Base-by-base conservation (phyloP, 1,140 invertebrate genomes). In the Heterodera schachtii region DNA sequence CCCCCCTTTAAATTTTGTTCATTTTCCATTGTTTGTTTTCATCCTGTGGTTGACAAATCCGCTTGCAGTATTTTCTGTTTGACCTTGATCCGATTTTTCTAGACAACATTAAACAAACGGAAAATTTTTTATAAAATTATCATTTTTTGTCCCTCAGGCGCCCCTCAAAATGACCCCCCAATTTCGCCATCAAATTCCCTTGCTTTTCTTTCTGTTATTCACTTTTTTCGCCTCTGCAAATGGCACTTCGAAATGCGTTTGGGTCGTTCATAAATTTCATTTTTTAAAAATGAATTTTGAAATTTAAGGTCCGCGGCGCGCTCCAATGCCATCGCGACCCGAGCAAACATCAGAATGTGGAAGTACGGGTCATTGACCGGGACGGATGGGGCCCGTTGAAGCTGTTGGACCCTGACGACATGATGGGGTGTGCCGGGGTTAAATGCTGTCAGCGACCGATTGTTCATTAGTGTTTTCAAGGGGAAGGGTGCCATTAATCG, bases 331-430 rank as follows among this genome's bases (percentile, higher is more conserved):
- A 85, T 44, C 74, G 73, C 16, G 75, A 84, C 47, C 80, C 73
- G 31, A 64, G 46, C 52, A 84, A 84, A 52, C 84, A 84, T 16
- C 49, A 73, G 13, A 84, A 84, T 49, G 84, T 85, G 43, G 84
- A 84, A 70, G 82, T 84, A 41, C 82, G 84, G 31, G 83, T 84
- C 21, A 80, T 82, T 44, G 84, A 84, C 66, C 52, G 81, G 13
- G 84, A 84, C 77, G 84, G 84, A 57, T 66, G 78, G 46, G 79
- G 69, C 2, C 66, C 84, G 31, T 60, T 84, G 43, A 75, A 84
- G 73, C 46, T 81, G 9, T 7, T 84, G 70, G 84, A 84, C 80
- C 83, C 84, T 16, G 84, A 84, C 60, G 84, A 84, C 47, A 49
- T 85, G 41, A 84, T 84, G 84, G 84, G 84, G 84, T 85, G 44